phyloP scores from a whole-genome alignment of 2,888 invertebrate genomes.

The Phragmatobia fuliginosa region DNA sequence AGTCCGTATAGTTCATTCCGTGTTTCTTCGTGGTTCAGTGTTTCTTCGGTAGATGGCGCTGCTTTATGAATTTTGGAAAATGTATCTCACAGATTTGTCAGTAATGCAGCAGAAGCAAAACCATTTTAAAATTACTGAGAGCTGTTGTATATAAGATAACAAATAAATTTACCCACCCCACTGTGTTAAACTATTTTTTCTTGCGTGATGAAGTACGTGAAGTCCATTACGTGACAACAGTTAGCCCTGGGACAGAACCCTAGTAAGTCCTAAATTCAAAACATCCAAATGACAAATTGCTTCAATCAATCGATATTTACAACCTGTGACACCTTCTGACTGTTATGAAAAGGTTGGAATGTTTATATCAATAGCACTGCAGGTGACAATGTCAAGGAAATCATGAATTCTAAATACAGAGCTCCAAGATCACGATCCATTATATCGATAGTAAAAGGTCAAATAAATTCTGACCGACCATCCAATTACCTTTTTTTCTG shows the following conservation, averaged over 20 bases:
- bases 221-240: background rate
- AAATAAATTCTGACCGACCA: background rate
- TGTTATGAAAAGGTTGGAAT: slow-evolving; percentile 4
- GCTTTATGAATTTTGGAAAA: too few species aligned
- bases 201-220: too few species aligned
- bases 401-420: slow-evolving; percentile 1
- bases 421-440: background rate
- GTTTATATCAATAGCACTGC: slow-evolving; percentile 5
- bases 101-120: background rate
- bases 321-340: background rate
- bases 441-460: slow-evolving; percentile 7
- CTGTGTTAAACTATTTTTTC: too few species aligned
- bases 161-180: too few species aligned
- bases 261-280: background rate
- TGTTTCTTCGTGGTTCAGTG: too few species aligned
- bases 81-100: background rate
- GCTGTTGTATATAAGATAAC: background rate
- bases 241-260: background rate
- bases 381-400: slow-evolving; percentile 14
- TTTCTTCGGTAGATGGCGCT: too few species aligned
- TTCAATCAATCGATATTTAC: background rate
- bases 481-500: slow-evolving; percentile 23
- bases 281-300: background rate
- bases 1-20: too few species aligned
- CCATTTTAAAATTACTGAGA: too few species aligned